Evolutionary conservation across 2,888 invertebrate species (phyloP), one percentile per base, ranked within the genome.

Genomic region (Amphipyra tragopoginis): DNA sequence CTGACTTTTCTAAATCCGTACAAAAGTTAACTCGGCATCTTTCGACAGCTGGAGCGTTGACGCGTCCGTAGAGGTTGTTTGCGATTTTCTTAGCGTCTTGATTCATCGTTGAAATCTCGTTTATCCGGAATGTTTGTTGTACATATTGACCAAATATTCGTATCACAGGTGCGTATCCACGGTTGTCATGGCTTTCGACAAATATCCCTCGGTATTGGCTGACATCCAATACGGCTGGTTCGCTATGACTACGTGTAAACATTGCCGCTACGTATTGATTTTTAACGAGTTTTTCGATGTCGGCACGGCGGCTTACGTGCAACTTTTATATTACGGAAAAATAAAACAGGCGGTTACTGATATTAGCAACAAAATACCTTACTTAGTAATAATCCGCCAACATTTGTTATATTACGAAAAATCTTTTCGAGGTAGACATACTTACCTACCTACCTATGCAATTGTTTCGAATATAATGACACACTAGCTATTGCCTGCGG

Each of bases 41-140:
- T 82, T 96, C 96, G 43, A 87, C 79, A 43, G 83, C 80, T 34
- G 92, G 90, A 13, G 79, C 87, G 68, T 87, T 90, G 13, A 93
- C 90, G 81, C 95, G 86, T 60, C 95, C 95, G 77, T 95, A 95
- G 73, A 95, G 87, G 77, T 86, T 91, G 54, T 87, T 91, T 15
- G 86, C 83, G 38, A 84, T 81, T 85, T 88, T 91, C 75, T 90
- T 91, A 14, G 86, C 80, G 54, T 91, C 91, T 81, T 86, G 87
- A 81, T 89, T 89, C 91, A 91, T 91, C 0, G 49, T 65, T 45
- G 11, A 67, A 54, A 10, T 40, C 14, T 65, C 55, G 59, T 74
- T 75, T 72, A 70, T 49, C 67, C 59, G 56, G 57, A 83, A 77
- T 74, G 63, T 81, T 83, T 65, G 66, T 51, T 48, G 61, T 76